A percentile compares a stretch with the other conserved stretches of the same genome.
phyloP scores from a whole-genome alignment of 2,888 invertebrate genomes.

The Augiades crinisus region DNA sequence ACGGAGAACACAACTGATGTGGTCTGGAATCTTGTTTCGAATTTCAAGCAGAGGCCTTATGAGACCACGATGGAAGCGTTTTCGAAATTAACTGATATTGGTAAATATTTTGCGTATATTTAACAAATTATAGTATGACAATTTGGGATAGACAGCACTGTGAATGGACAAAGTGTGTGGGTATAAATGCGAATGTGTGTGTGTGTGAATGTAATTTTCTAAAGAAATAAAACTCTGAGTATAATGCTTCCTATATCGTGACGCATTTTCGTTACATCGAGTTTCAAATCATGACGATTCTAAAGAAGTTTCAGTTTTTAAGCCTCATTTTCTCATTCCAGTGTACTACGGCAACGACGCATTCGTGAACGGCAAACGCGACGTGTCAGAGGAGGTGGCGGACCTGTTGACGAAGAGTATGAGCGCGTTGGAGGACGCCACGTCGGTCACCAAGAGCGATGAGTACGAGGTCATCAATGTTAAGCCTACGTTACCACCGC shows the following conservation, averaged over 20 bases:
- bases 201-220: too few relatives aligned
- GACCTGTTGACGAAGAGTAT: slow-evolving; percentile 83
- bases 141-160: too few relatives aligned
- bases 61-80: slow-evolving; percentile 93
- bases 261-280: too few relatives aligned
- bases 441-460: slow-evolving; percentile 76
- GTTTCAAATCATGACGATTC: too few relatives aligned
- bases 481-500: slow-evolving; percentile 84
- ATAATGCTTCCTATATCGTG: too few relatives aligned
- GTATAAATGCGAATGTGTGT: too few relatives aligned
- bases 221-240: too few relatives aligned
- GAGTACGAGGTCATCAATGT: slow-evolving; percentile 88
- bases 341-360: slow-evolving; percentile 83
- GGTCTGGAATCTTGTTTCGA: slow-evolving; percentile 82
- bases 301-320: neutral
- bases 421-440: slow-evolving; percentile 66
- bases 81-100: slow-evolving; percentile 91
- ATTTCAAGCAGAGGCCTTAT: slow-evolving; percentile 85
- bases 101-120: slow-evolving; percentile 66
- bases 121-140: too few relatives aligned
- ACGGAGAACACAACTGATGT: slow-evolving; percentile 85
- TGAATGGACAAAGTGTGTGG: too few relatives aligned
- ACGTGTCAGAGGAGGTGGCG: slow-evolving; percentile 83
- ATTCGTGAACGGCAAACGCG: slow-evolving; percentile 73
- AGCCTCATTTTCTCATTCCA: slow-evolving; percentile 36